Evolutionary conservation across 2,888 invertebrate genomes (phyloP).

Genomic region (Diogma glabrata): DNA sequence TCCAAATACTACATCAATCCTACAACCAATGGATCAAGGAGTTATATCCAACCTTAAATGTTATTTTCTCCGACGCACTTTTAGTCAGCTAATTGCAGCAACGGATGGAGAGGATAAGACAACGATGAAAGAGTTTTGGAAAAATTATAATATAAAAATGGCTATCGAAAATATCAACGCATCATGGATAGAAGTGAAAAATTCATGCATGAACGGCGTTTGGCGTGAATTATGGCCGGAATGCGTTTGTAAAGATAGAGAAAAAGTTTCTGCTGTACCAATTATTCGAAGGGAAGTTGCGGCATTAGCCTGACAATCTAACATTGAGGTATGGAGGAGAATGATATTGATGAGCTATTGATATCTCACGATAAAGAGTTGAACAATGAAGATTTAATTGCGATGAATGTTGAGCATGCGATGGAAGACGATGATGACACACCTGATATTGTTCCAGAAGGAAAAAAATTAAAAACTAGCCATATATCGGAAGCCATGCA

Average conservation of each 20-base stretch:
- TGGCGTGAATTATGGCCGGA: constrained; percentile 4
- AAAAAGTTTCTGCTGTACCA: constrained; percentile 12
- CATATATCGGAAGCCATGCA: not conserved
- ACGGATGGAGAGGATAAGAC: constrained; percentile 1
- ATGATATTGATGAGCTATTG: constrained; percentile 18
- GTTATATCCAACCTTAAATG: constrained; percentile 2
- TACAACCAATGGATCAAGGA: constrained; percentile 1
- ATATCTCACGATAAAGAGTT: constrained; percentile 18
- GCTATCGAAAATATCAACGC: constrained; percentile 18
- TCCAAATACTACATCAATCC: not conserved
- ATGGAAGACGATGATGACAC: not conserved
- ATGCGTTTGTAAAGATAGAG: not conserved
- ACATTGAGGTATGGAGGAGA: not conserved
- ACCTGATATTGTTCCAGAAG: not conserved
- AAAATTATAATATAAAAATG: constrained; percentile 4
- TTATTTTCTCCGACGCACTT: constrained; percentile 19
- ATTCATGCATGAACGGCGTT: constrained; percentile 13
- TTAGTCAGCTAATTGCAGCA: constrained; percentile 17
- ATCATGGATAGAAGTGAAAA: constrained; percentile 16
- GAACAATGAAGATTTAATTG: constrained; percentile 17
- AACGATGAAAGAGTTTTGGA: constrained; percentile 6
- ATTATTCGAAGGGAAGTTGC: constrained; percentile 18
- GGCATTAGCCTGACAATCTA: constrained; percentile 18
- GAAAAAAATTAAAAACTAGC: not conserved
- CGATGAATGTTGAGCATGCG: constrained; percentile 8